phyloP scores from a whole-genome alignment of 1,140 invertebrate species.

The Penaeus japonicus region DNA sequence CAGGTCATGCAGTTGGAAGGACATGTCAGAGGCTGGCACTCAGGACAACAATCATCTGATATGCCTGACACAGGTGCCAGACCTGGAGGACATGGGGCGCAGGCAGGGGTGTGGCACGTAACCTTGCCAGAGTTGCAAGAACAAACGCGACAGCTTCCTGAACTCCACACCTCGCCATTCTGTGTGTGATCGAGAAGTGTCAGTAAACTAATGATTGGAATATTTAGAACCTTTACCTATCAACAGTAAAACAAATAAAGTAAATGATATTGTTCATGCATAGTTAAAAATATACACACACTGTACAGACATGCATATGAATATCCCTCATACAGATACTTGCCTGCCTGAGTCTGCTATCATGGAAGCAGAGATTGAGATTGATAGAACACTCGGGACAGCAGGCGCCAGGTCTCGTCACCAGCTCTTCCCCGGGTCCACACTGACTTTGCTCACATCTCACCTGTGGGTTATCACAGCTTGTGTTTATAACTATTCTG shows the following conservation, averaged over 20 bases:
- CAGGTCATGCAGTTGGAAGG: background rate
- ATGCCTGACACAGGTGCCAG: background rate
- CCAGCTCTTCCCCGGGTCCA: background rate
- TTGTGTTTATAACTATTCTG: background rate
- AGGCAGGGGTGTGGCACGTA: conserved; percentile 30
- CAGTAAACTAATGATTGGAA: too few relatives aligned
- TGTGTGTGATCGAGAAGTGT: background rate
- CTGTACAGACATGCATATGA: too few relatives aligned
- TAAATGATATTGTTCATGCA: too few relatives aligned
- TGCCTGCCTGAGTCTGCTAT: conserved; percentile 17
- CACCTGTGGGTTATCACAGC: background rate
- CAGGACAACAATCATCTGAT: conserved; percentile 25
- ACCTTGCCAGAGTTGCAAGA: conserved; percentile 28
- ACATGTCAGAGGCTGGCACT: conserved; percentile 22
- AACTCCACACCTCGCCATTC: conserved; percentile 40
- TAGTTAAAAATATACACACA: too few relatives aligned
- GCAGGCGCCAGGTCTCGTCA: conserved; percentile 30
- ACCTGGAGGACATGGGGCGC: conserved; percentile 22
- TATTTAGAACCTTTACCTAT: too few relatives aligned
- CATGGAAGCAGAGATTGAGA: conserved; percentile 11
- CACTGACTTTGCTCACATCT: background rate
- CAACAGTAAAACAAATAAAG: too few relatives aligned
- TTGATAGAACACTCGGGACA: conserved; percentile 32
- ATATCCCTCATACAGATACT: background rate
- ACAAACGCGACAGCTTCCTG: conserved; percentile 31